These are phyloP conservation scores for Myotis yumanensis DNA, from an alignment of 2,113 vertebrate species.

Conservation along the genomic window DNA sequence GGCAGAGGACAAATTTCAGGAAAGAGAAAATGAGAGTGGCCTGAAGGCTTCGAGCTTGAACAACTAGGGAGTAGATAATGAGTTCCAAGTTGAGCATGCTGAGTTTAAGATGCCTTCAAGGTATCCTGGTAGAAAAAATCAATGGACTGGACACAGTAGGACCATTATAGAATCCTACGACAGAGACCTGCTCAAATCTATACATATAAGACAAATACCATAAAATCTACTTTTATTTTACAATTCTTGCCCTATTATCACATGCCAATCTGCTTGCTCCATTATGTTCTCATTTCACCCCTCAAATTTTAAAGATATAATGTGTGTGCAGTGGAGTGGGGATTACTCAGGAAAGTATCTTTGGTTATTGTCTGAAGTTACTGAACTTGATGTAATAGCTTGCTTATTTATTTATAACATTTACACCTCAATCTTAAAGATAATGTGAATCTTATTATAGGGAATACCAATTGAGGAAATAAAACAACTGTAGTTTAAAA, in stretches of 20 bases:
- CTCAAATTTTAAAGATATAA: background rate
- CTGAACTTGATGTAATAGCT: background rate
- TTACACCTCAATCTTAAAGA: background rate
- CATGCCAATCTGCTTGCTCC: background rate
- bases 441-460: background rate
- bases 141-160: background rate
- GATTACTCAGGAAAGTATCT: background rate
- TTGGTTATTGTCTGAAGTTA: background rate
- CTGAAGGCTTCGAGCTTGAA: conserved; percentile 12
- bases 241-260: background rate
- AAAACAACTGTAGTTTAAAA: background rate
- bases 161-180: background rate
- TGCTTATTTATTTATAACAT: background rate
- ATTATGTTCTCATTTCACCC: background rate
- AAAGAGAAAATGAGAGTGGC: background rate
- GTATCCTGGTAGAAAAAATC: background rate
- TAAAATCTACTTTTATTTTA: background rate
- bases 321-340: background rate
- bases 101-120: conserved; percentile 39
- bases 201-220: background rate
- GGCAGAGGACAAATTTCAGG: background rate
- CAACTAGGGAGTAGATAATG: conserved; percentile 54
- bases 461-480: background rate
- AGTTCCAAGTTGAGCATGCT: conserved; percentile 52
- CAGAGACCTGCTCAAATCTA: background rate